Evolutionary conservation across 2,888 invertebrate species (phyloP), one percentile per base, ranked within the genome.

Genomic region (Escarpia spicata): DNA sequence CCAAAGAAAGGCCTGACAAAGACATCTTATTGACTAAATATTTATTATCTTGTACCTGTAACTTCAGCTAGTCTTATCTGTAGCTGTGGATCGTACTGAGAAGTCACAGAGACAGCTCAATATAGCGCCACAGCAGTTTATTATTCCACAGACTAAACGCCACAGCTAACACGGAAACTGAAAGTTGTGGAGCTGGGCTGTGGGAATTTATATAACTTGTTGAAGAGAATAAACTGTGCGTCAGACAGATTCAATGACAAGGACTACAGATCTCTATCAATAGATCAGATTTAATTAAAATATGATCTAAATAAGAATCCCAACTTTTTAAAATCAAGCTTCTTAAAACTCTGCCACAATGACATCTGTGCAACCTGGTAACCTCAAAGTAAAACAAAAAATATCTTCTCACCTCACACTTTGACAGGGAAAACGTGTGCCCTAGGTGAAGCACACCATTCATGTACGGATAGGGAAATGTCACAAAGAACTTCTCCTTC

Each of bases 401-500:
- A 31, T 58, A 91, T 19, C 15, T 44, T 93, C 96, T 96, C 97
- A 98, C 98, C 97, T 99, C 99, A 96, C 99, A 99, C 97, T 99
- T 99, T 12, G 99, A 98, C 91, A 99, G 96, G 4, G 99, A 98
- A 97, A 99, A 99, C 26, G 99, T 98, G 96, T 99, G 99, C 0
- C 99, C 99, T 94, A 99, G 97, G 97, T 99, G 99, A 92, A 99
- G 97, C 91, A 98, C 97, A 15, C 99, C 99, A 97, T 99, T 99
- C 99, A 99, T 99, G 96, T 99, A 99, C 0, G 99, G 99, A 97
- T 98, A 99, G 0, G 99, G 99, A 97, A 99, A 99, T 2, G 99
- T 99, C 75, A 98, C 98, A 94, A 99, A 97, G 96, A 98, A 99
- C 96, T 99, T 99, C 94, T 98, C 98, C 93, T 96, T 95, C 75